Percentiles rank a stretch among this genome's conserved stretches.
Evolutionary conservation across 1,140 invertebrate species (phyloP).

Genomic region (Melanaphis sacchari): DNA sequence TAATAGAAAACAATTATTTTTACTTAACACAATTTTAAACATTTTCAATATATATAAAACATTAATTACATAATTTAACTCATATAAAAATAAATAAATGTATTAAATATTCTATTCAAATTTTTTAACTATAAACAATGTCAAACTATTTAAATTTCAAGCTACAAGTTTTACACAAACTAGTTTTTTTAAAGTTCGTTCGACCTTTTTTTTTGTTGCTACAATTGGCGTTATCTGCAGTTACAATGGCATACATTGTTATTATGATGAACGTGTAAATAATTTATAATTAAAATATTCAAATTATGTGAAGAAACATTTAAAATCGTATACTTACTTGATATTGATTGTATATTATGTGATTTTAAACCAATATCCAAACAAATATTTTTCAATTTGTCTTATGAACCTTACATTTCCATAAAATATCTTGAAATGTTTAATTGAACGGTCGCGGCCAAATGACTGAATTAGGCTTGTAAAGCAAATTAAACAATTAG

Average conservation of each 20-base stretch:
- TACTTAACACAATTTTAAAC: neutral
- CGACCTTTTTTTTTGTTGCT: neutral
- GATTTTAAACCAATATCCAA: neutral
- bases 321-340: neutral
- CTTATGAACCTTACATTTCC: neutral
- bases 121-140: neutral
- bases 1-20: neutral
- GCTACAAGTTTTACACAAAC: neutral
- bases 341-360: neutral
- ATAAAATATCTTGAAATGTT: conserved; percentile 9
- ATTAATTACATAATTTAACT: too few species aligned
- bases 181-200: neutral
- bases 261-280: neutral
- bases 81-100: too few species aligned
- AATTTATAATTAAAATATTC: neutral
- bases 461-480: conserved; percentile 33
- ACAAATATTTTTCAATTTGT: neutral
- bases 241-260: neutral
- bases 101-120: neutral
- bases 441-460: neutral
- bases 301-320: neutral
- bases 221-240: too few species aligned
- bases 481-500: conserved; percentile 38
- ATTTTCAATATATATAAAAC: too few species aligned
- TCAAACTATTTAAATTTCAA: neutral